phyloP scores from a whole-genome alignment of 2,113 vertebrate genomes.

The Empidonax alnorum region DNA sequence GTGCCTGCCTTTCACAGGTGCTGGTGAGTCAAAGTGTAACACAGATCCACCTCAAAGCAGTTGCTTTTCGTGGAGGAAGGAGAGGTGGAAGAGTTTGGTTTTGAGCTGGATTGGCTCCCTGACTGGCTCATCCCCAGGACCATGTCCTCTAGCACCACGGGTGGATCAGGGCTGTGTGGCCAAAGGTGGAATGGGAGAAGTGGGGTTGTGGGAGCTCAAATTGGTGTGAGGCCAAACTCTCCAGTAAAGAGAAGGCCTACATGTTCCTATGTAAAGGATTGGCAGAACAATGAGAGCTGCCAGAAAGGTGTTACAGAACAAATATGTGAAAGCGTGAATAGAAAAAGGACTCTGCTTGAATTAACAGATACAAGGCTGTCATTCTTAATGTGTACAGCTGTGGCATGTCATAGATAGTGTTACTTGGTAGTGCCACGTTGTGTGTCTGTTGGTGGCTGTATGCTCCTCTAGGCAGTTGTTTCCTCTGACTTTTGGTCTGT shows the following conservation, averaged over 20 bases:
- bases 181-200: not conserved
- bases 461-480: slow-evolving; percentile 14
- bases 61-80: not conserved
- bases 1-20: not conserved
- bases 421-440: slow-evolving; percentile 25
- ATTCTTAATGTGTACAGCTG: slow-evolving; percentile 50
- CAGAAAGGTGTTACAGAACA: not conserved
- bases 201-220: not conserved
- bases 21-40: not conserved
- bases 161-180: not conserved
- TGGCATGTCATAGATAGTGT: not conserved
- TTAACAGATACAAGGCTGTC: slow-evolving; percentile 8
- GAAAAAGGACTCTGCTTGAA: not conserved
- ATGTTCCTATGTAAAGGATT: not conserved
- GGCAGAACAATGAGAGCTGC: not conserved
- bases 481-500: not conserved
- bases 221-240: not conserved
- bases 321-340: not conserved
- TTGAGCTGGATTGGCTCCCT: not conserved
- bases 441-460: not conserved
- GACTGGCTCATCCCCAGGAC: not conserved
- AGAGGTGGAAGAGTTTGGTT: not conserved
- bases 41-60: not conserved
- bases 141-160: not conserved
- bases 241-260: not conserved